phyloP scores from a whole-genome alignment of 2,888 invertebrate species.

The Chrysodeixis includens region DNA sequence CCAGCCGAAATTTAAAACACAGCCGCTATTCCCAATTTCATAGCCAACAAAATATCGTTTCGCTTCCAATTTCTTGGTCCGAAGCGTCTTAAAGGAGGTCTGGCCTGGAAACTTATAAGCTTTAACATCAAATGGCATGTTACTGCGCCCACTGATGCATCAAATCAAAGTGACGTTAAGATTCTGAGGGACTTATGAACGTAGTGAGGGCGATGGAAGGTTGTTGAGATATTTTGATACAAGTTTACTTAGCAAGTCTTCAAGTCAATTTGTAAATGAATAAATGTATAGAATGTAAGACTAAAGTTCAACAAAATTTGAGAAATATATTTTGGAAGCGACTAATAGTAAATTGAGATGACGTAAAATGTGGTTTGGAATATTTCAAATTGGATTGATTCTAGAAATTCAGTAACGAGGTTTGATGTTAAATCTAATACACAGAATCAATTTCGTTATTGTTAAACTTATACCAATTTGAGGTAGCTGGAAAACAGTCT shows the following conservation, averaged over 20 bases:
- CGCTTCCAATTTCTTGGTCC: slow-evolving; percentile 68
- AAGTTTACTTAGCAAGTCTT: too few relatives aligned
- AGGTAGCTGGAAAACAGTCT: too few relatives aligned
- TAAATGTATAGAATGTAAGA: not conserved
- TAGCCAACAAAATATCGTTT: slow-evolving; percentile 58
- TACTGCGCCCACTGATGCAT: slow-evolving; percentile 66
- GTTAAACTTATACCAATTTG: too few relatives aligned
- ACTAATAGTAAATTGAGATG: not conserved
- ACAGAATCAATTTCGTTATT: too few relatives aligned
- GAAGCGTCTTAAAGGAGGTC: slow-evolving; percentile 59
- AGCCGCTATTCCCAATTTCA: slow-evolving; percentile 43
- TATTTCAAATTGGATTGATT: not conserved
- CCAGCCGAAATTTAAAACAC: slow-evolving; percentile 27
- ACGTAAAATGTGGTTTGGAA: not conserved
- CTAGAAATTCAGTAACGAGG: slow-evolving; percentile 1
- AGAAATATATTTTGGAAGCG: not conserved
- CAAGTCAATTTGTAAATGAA: too few relatives aligned
- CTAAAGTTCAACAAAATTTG: not conserved
- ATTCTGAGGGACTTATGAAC: slow-evolving; percentile 38
- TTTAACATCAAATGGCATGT: slow-evolving; percentile 60
- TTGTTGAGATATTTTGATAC: not conserved
- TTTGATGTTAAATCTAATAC: not conserved
- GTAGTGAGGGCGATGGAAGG: not conserved
- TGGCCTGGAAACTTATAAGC: slow-evolving; percentile 57
- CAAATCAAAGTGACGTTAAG: slow-evolving; percentile 68